Evolutionary conservation across 2,797 vertebrate genomes (phyloP).

Genomic region (Diceros bicornis): DNA sequence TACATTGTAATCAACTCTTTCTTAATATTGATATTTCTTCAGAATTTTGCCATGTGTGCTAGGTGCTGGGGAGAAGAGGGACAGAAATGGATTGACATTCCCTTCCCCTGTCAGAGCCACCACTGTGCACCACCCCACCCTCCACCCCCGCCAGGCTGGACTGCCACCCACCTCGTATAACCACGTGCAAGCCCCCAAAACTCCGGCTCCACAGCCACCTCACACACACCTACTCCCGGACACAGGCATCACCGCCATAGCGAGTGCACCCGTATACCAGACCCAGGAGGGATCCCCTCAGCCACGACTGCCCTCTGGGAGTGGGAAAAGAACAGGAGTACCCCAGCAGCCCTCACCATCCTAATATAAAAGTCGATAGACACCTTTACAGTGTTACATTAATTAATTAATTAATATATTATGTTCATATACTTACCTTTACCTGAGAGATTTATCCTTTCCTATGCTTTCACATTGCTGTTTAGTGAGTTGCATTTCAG

Average conservation of each 20-base stretch:
- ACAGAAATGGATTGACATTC: neutral
- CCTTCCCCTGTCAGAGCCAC: neutral
- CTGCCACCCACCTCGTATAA: neutral
- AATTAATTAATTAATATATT: no score
- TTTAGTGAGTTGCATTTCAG: neutral
- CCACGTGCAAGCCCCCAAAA: neutral
- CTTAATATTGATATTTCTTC: neutral
- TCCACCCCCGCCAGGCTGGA: neutral
- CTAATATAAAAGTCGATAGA: neutral
- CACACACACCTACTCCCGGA: neutral
- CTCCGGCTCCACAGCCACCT: neutral
- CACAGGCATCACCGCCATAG: neutral
- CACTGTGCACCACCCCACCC: no score
- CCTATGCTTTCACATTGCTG: neutral
- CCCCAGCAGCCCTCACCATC: neutral
- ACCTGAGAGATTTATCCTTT: neutral
- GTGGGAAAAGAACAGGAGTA: neutral
- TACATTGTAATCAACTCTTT: neutral
- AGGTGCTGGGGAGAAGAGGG: neutral
- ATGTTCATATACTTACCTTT: neutral
- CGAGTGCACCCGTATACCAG: neutral
- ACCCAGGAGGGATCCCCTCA: neutral
- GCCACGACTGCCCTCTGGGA: neutral
- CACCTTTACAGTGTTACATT: neutral
- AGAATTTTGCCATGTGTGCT: neutral